These are phyloP conservation scores for Tridacna gigas DNA, from an alignment of 2,888 invertebrate species.

Conservation along the genomic window DNA sequence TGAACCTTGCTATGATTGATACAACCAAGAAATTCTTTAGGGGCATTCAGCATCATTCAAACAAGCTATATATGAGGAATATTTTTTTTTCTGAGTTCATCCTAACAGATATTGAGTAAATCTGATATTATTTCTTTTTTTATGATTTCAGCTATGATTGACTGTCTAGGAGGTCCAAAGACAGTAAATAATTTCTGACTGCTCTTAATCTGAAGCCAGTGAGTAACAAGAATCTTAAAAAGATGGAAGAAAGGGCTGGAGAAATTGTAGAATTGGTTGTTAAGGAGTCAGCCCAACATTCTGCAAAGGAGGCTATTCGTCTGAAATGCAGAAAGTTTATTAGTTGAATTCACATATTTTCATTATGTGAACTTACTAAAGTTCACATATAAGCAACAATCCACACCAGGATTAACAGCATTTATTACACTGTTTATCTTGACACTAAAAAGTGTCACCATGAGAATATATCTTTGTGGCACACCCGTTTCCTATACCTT, in stretches of 20 bases:
- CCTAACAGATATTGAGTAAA: too few relatives aligned
- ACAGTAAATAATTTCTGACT: conserved; percentile 12
- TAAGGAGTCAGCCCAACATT: background rate
- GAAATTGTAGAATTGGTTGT: conserved; percentile 7
- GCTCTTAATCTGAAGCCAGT: conserved; percentile 11
- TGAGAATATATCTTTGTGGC: too few relatives aligned
- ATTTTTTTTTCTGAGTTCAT: too few relatives aligned
- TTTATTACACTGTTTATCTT: background rate
- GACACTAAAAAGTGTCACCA: too few relatives aligned
- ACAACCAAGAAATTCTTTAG: too few relatives aligned
- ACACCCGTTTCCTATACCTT: too few relatives aligned
- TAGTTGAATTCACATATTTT: background rate
- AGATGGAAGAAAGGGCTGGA: conserved; percentile 15
- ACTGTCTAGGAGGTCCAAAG: conserved; percentile 18
- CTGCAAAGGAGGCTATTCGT: background rate
- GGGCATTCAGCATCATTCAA: too few relatives aligned
- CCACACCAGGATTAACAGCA: too few relatives aligned
- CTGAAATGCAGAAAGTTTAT: background rate
- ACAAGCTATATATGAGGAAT: too few relatives aligned
- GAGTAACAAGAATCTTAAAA: background rate
- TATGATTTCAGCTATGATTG: conserved; percentile 25
- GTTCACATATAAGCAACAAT: too few relatives aligned
- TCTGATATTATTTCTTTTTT: background rate
- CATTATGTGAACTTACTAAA: too few relatives aligned
- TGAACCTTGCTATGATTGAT: too few relatives aligned